Evolutionary conservation across 2,113 vertebrate genomes (phyloP).

Genomic region (Pygoscelis antarcticus): DNA sequence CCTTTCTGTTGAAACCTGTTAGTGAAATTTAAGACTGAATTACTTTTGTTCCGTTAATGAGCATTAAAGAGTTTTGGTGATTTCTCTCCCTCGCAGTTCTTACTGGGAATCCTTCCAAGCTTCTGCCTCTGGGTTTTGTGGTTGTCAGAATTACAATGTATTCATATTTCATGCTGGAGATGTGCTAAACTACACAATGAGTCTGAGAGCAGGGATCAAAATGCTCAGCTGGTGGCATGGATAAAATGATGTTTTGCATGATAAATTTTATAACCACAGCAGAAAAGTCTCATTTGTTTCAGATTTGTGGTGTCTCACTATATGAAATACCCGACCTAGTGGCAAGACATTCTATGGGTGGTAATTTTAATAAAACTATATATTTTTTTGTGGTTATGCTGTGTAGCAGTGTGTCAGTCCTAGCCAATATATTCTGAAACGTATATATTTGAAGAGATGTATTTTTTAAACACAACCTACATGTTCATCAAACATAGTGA

Average conservation of each 20-base stretch:
- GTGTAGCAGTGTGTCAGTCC: not conserved
- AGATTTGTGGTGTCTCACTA: not conserved
- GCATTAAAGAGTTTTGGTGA: not conserved
- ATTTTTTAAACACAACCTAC: not conserved
- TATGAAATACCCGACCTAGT: not conserved
- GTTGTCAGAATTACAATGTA: slow-evolving; percentile 5
- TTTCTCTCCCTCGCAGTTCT: not conserved
- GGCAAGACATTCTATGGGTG: not conserved
- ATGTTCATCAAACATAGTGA: not conserved
- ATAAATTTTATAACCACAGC: slow-evolving; percentile 9
- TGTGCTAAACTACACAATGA: slow-evolving; percentile 14
- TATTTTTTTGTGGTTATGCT: not conserved
- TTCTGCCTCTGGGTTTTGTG: slow-evolving; percentile 16
- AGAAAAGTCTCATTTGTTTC: slow-evolving; percentile 9
- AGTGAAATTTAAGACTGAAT: not conserved
- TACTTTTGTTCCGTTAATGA: not conserved
- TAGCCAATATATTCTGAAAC: not conserved
- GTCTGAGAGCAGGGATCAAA: slow-evolving; percentile 11
- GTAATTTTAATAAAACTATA: not conserved
- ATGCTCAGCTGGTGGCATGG: not conserved
- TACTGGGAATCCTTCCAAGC: slow-evolving; percentile 2
- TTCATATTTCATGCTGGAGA: slow-evolving; percentile 8
- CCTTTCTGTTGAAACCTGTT: not conserved
- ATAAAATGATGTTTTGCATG: not conserved
- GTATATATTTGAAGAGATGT: not conserved